Evolutionary conservation across 2,113 vertebrate genomes (phyloP).

Genomic region (Glareola pratincola): DNA sequence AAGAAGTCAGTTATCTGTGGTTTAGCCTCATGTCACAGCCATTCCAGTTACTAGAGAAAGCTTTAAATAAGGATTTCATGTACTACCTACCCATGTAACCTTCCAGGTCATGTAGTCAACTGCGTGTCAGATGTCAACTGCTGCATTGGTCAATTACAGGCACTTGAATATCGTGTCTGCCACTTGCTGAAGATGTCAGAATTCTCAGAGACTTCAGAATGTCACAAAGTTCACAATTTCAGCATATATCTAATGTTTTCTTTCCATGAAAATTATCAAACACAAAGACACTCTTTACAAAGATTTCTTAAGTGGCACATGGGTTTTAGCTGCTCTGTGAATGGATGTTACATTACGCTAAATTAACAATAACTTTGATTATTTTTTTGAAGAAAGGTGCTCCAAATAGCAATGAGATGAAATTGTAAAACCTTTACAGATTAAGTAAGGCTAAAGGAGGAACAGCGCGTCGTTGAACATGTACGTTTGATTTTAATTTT

Average conservation of each 20-base stretch:
- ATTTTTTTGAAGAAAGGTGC: not conserved
- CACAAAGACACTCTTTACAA: not conserved
- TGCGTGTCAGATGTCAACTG: conserved; percentile 36
- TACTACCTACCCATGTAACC: conserved; percentile 56
- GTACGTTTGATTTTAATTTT: not conserved
- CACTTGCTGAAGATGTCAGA: conserved; percentile 67
- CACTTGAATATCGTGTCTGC: conserved; percentile 66
- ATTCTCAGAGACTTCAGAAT: conserved; percentile 57
- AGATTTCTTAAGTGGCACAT: not conserved
- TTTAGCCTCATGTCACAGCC: conserved; percentile 61
- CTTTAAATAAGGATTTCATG: conserved; percentile 58
- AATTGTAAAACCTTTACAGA: not conserved
- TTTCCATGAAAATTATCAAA: conserved; percentile 24
- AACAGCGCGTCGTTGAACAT: not conserved
- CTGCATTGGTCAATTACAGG: conserved; percentile 70
- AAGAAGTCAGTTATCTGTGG: conserved; percentile 35
- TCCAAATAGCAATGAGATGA: not conserved
- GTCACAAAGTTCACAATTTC: conserved; percentile 51
- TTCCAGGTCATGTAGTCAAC: conserved; percentile 58
- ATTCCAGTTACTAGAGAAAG: conserved; percentile 47
- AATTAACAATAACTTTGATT: not conserved
- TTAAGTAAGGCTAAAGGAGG: not conserved
- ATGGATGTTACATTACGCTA: not conserved
- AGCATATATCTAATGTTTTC: conserved; percentile 38
- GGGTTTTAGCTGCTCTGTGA: not conserved